Conservation (phyloP, 1,140 invertebrate species). For the Heterodera carotae region DNA sequence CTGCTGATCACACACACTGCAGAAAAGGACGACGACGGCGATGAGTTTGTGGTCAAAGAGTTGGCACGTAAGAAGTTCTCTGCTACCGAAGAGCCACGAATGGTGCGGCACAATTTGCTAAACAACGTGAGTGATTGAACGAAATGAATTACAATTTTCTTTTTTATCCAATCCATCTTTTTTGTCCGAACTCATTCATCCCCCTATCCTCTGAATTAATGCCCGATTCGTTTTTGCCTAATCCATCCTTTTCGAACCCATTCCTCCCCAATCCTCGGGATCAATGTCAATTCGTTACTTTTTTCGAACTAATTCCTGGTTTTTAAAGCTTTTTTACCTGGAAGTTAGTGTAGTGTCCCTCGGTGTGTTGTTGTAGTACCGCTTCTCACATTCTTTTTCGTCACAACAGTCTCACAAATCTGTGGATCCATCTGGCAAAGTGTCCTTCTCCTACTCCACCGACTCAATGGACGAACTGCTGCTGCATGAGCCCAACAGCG, state of each 20-base stretch:
- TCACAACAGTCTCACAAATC: not conserved
- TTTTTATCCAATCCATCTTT: not conserved
- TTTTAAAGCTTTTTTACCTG: no score
- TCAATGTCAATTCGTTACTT: no score
- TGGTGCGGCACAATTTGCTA: not conserved
- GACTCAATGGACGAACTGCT: not conserved
- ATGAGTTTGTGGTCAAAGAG: not conserved
- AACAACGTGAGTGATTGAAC: not conserved
- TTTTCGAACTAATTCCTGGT: no score
- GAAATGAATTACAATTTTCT: no score
- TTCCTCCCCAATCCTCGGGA: no score
- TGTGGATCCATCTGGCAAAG: not conserved
- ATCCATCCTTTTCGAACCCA: no score
- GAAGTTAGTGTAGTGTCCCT: no score
- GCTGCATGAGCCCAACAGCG: not conserved
- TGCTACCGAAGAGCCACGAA: not conserved
- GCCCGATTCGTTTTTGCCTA: no score
- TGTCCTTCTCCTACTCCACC: not conserved
- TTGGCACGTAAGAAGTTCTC: constrained; percentile 12
- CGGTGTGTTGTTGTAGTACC: no score
- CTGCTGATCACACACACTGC: not conserved
- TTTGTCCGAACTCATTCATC: no score
- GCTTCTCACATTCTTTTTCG: no score
- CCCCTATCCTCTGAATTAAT: no score
- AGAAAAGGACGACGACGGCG: not conserved